A percentile compares a stretch with the other conserved stretches of the same genome.
Conservation (phyloP, 53 echinoderm and acorn worm species). For the Hippasteria phrygiana region DNA sequence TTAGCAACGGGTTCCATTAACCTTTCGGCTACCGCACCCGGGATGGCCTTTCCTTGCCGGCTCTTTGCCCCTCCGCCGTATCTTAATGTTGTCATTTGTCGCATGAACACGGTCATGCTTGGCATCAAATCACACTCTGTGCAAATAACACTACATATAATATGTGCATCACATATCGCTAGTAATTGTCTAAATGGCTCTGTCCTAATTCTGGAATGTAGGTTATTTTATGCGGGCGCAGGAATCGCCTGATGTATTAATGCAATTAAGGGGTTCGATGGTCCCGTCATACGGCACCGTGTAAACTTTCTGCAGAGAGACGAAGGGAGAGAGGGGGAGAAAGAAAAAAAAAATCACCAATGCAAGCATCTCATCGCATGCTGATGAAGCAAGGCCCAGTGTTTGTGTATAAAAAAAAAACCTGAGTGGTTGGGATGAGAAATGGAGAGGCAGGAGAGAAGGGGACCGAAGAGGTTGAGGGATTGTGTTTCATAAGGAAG, state of each 20-base stretch:
- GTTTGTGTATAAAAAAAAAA: slow-evolving; percentile 53
- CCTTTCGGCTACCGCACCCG: slow-evolving; percentile 9
- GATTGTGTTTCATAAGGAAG: slow-evolving; percentile 59
- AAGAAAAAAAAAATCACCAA: not conserved
- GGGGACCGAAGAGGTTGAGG: slow-evolving; percentile 14
- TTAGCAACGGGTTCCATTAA: slow-evolving; percentile 52
- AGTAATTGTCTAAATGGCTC: slow-evolving; percentile 61
- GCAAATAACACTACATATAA: slow-evolving; percentile 61
- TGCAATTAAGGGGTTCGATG: slow-evolving; percentile 64
- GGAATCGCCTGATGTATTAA: slow-evolving; percentile 62
- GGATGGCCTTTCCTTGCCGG: slow-evolving; percentile 12
- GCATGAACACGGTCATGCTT: slow-evolving; percentile 56
- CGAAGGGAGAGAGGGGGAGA: too few species aligned
- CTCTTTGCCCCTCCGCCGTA: not conserved
- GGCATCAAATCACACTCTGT: slow-evolving; percentile 53
- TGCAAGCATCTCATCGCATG: slow-evolving; percentile 45
- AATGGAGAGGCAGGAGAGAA: slow-evolving; percentile 39
- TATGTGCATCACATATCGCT: slow-evolving; percentile 55
- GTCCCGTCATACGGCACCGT: slow-evolving; percentile 61
- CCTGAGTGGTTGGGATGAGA: slow-evolving; percentile 45
- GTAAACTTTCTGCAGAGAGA: slow-evolving; percentile 36
- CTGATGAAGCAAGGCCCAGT: slow-evolving; percentile 41
- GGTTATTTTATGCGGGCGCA: slow-evolving; percentile 58
- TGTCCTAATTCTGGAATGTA: slow-evolving; percentile 65
- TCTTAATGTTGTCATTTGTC: slow-evolving; percentile 64